phyloP scores from a whole-genome alignment of 2,113 vertebrate species.

The human (Homo sapiens) region GRCh38 chr5:176846001-176846500 shows the following conservation, averaged over 20 bases:
- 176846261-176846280: not conserved
- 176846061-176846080: not conserved
- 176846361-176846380: rapidly evolving
- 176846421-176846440: not conserved
- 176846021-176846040: not conserved
- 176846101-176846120: not conserved
- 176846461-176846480: not conserved
- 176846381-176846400: not conserved
- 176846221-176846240: not conserved
- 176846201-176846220: not conserved
- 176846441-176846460: not conserved
- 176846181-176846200: not conserved
- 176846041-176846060: not conserved
- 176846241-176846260: not conserved
- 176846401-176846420: not conserved
- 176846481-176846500: not conserved
- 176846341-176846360: not conserved
- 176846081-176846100: not conserved
- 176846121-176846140: not conserved
- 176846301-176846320: not conserved
- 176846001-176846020: not conserved
- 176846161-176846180: not conserved
- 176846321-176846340: not conserved
- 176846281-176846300: not conserved
- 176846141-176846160: not conserved